Evolutionary conservation across 1,140 invertebrate species (phyloP), one percentile per base, ranked within the genome.

Genomic region (Lasaia peninsularis): DNA sequence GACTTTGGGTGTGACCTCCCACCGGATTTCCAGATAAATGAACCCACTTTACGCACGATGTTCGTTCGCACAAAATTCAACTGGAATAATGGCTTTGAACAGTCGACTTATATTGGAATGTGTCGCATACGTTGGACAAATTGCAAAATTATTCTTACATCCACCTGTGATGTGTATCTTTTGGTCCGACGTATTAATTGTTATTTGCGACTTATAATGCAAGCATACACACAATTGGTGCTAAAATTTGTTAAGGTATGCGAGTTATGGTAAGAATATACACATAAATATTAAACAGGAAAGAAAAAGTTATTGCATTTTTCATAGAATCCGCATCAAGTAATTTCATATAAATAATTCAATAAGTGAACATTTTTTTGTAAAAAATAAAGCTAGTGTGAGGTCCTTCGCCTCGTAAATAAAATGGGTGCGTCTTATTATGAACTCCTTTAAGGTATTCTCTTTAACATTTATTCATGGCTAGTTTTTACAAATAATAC

Each of bases 11-110:
- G 67, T 79, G 72, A 84, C 79, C 76, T 79, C 75, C 76, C 77
- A 69, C 65, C 72, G 75, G 71, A 80, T 80, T 80, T 68, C 49
- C 76, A 80, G 64, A 85, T 78, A 80, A 83, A 81, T 78, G 71
- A 65, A 68, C 55, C 69, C 75, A 75, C 74, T 78, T 80, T 78
- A 76, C 65, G 56, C 73, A 59, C 52, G 16, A 40, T 40, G 37
- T 18, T 40, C 40, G 64, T 70, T 75, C 59, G 69, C 63, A 60
- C 64, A 65, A 73, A 65, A 68, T 69, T 63, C 64, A 33, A 62
- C 24, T 56, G 53, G 68, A 66, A 70, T 71, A 70, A 74, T 65
- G 63, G 59, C 20, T 48, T 52, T 48, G 21, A 37, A 48, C 58
- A 44, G 60, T 58, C 14, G 37, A 18, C 37, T 40, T 16, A 40